Evolutionary conservation across 2,888 invertebrate genomes (phyloP).

Genomic region (Hemaris fuciformis): DNA sequence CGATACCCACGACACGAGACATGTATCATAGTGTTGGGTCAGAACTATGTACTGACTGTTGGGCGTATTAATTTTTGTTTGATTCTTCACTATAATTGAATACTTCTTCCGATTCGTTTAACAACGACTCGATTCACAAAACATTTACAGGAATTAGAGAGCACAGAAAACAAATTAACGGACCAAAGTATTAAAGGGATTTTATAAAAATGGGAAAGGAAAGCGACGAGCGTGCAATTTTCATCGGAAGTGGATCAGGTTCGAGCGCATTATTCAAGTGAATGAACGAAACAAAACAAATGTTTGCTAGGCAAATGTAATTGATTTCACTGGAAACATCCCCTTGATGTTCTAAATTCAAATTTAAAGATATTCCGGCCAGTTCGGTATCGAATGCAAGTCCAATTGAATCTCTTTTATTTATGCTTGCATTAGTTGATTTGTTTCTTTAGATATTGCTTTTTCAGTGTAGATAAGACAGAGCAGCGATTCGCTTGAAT

Average conservation of each 20-base stretch:
- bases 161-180: constrained; percentile 17
- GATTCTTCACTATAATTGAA: too few species aligned
- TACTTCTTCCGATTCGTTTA: too few species aligned
- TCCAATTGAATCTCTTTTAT: not conserved
- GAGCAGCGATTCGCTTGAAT: too few species aligned
- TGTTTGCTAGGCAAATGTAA: not conserved
- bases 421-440: not conserved
- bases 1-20: too few species aligned
- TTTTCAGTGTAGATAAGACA: too few species aligned
- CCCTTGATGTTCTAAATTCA: not conserved
- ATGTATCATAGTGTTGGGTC: too few species aligned
- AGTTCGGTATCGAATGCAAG: not conserved
- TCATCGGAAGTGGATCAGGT: not conserved
- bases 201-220: constrained; percentile 16
- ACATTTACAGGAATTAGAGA: not conserved
- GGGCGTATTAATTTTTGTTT: too few species aligned
- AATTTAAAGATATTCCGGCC: not conserved
- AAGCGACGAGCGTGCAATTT: not conserved
- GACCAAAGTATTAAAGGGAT: constrained; percentile 21
- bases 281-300: not conserved
- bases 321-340: not conserved
- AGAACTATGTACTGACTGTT: too few species aligned
- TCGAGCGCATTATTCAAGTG: not conserved
- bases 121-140: too few species aligned
- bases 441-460: not conserved